These are phyloP conservation scores for Lycopodina hypogea DNA, from an alignment of 37 sponge, comb jelly and placozoan species.

Conservation along the genomic window DNA sequence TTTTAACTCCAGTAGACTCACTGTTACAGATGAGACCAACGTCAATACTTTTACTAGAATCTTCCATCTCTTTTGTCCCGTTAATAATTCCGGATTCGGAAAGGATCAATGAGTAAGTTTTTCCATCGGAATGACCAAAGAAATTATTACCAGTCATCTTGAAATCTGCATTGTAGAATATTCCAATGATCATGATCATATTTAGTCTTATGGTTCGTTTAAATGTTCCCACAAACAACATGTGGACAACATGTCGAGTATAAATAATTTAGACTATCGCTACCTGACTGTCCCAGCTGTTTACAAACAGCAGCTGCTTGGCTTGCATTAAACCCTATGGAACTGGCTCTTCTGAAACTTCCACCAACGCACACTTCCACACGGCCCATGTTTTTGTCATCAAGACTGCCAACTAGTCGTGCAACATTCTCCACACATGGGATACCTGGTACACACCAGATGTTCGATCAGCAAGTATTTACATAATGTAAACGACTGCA, in stretches of 20 bases:
- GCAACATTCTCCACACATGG: conserved; percentile 18
- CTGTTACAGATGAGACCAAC: neutral
- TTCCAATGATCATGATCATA: too few species aligned
- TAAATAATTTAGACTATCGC: neutral
- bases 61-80: neutral
- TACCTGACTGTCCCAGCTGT: conserved; percentile 2
- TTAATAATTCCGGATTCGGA: neutral
- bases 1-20: neutral
- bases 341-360: conserved; percentile 19
- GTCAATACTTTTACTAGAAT: neutral
- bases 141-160: neutral
- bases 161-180: neutral
- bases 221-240: too few species aligned
- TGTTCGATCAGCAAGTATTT: too few species aligned
- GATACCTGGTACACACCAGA: conserved; percentile 11
- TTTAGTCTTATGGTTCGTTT: too few species aligned
- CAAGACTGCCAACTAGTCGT: conserved; percentile 13
- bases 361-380: conserved; percentile 45
- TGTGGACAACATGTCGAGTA: neutral
- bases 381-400: conserved; percentile 12
- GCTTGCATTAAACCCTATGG: conserved; percentile 9
- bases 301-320: conserved; percentile 7
- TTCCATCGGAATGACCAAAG: neutral
- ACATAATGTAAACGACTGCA: neutral
- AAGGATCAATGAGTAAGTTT: neutral